Evolutionary conservation across 2,888 invertebrate genomes (phyloP).

Genomic region (Boloria euphrosyne): DNA sequence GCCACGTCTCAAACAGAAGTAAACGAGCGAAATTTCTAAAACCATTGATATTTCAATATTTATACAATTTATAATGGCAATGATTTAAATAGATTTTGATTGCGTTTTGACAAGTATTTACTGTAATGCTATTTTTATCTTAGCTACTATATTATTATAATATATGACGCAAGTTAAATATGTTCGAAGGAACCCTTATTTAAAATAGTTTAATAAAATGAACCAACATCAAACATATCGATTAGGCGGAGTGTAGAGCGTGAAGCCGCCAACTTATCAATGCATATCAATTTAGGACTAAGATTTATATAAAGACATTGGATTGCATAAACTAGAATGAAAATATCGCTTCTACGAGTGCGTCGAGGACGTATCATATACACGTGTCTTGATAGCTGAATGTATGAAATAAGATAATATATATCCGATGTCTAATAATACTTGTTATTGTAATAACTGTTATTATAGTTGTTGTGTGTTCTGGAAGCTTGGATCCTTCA

Average conservation of each 20-base stretch:
- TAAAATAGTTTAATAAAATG: constrained; percentile 41
- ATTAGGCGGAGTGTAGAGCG: constrained; percentile 46
- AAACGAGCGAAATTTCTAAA: not conserved
- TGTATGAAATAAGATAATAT: not conserved
- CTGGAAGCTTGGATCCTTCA: constrained; percentile 31
- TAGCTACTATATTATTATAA: constrained; percentile 11
- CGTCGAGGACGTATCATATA: not conserved
- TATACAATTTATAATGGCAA: not conserved
- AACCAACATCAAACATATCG: constrained; percentile 70
- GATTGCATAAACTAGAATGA: constrained; percentile 20
- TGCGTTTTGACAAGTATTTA: constrained; percentile 23
- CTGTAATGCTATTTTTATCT: constrained; percentile 13
- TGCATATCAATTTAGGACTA: constrained; percentile 70
- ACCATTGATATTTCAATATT: not conserved
- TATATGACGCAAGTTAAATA: constrained; percentile 70
- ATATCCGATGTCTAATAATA: constrained; percentile 13
- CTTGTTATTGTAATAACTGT: constrained; percentile 47
- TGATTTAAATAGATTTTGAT: not conserved
- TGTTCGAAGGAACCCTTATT: constrained; percentile 16
- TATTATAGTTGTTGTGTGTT: constrained; percentile 45
- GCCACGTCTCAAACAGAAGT: not conserved
- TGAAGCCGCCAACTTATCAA: constrained; percentile 45
- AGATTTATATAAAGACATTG: constrained; percentile 47
- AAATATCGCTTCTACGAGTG: constrained; percentile 39
- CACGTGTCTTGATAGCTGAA: not conserved